Conservation (phyloP, 2,113 vertebrate species). For the Lycaon pictus region DNA sequence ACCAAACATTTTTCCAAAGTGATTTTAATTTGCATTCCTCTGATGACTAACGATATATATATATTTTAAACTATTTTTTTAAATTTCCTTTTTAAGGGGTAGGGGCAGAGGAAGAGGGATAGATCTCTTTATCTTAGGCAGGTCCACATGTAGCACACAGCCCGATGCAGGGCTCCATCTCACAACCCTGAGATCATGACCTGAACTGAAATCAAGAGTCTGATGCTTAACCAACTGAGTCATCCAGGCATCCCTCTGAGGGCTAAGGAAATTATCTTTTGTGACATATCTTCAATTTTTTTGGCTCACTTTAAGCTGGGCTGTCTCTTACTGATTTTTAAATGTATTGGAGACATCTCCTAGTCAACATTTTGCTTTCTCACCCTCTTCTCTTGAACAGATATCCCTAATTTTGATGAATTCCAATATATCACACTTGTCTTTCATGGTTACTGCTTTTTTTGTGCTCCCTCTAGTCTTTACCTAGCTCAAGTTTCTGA, state of each 20-base stretch:
- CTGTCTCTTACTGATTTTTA: neutral
- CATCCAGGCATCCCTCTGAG: neutral
- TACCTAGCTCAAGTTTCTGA: neutral
- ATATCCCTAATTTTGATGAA: neutral
- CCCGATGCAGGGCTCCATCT: rapidly evolving
- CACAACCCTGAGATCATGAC: neutral
- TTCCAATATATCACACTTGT: neutral
- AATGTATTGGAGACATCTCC: neutral
- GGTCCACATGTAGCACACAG: neutral
- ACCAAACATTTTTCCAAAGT: constrained; percentile 14
- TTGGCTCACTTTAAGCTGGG: neutral
- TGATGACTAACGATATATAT: neutral
- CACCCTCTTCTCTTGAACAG: neutral
- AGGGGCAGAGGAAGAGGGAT: neutral
- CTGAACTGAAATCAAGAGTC: neutral
- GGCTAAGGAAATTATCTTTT: neutral
- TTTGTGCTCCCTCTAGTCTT: neutral
- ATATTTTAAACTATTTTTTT: neutral
- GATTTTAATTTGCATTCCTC: constrained; percentile 26
- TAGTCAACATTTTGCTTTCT: neutral
- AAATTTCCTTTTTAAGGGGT: neutral
- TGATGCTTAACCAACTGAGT: neutral
- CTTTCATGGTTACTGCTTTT: neutral
- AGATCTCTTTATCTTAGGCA: neutral
- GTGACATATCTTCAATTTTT: neutral